Evolutionary conservation across 2,113 vertebrate genomes (phyloP), one percentile per base, ranked within the genome.

Genomic region (Ailurus styani): DNA sequence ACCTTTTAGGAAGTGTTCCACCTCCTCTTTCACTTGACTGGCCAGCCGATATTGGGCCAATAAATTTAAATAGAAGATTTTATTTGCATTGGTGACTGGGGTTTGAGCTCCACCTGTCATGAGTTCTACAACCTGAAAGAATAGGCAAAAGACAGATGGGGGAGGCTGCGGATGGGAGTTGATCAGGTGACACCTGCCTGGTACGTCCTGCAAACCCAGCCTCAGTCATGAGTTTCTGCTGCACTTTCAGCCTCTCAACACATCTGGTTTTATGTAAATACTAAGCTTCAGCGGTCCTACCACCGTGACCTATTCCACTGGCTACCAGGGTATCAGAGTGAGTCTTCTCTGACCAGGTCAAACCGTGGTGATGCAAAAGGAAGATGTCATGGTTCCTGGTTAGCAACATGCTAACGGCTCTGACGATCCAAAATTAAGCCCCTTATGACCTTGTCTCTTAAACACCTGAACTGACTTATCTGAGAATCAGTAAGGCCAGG

Each of bases 1-100:
- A 99, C 99, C 99, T 99, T 99, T 99, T 77, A 99, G 99, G 97
- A 99, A 99, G 98, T 99, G 99, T 97, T 99, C 99, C 93, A 99
- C 99, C 98, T 99, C 99, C 87, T 99, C 99, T 97, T 99, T 99
- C 98, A 99, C 99, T 98, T 99, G 99, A 98, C 98, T 99, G 86
- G 99, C 99, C 97, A 99, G 98, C 37, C 99, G 99, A 97, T 99
- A 99, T 95, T 99, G 99, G 0, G 99, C 99, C 97, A 99, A 98
- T 93, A 99, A 98, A 98, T 99, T 99, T 91, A 99, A 98, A 96
- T 99, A 99, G 98, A 99, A 99, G 95, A 99, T 99, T 99, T 99
- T 99, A 98, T 99, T 99, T 64, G 99, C 99, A 94, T 99, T 99
- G 94, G 99, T 99, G 55, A 99, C 99, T 47, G 99, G 98, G 50